Evolutionary conservation across 2,797 vertebrate genomes (phyloP).

Genomic region (Sebastes kiyomatsui): DNA sequence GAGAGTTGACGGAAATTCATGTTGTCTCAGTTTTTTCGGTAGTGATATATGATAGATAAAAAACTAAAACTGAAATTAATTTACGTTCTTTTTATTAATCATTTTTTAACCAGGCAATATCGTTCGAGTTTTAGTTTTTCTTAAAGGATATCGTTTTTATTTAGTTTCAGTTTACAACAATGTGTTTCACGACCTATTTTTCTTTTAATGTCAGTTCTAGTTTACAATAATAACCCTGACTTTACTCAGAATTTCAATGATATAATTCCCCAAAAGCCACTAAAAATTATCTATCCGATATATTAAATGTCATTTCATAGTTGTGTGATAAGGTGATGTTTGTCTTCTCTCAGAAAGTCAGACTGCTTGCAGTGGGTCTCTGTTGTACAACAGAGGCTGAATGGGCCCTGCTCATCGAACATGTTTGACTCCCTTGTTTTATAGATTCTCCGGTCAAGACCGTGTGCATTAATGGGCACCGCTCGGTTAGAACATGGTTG

Average conservation of each 20-base stretch:
- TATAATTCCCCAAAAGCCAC: not conserved
- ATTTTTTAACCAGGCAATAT: not conserved
- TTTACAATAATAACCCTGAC: not conserved
- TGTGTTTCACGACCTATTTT: not conserved
- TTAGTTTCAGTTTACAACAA: not conserved
- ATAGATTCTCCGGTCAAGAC: slow-evolving; percentile 54
- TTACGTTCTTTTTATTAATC: not conserved
- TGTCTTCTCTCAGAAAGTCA: slow-evolving; percentile 2
- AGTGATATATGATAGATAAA: not conserved
- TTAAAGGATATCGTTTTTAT: not conserved
- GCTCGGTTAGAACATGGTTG: slow-evolving; percentile 32
- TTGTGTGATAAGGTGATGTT: not conserved
- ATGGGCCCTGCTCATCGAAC: slow-evolving; percentile 14
- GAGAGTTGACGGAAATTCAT: not conserved
- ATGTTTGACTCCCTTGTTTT: slow-evolving; percentile 30
- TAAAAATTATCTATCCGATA: not conserved
- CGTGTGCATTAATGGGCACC: slow-evolving; percentile 42
- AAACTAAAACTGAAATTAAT: not conserved
- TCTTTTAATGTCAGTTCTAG: too few species aligned
- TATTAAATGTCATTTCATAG: not conserved
- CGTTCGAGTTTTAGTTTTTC: not conserved
- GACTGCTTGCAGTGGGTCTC: not conserved
- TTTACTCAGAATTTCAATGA: not conserved
- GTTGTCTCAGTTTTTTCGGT: too few species aligned
- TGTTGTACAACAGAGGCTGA: not conserved